These are phyloP conservation scores for Trilocha varians DNA, from an alignment of 2,888 invertebrate genomes.

Conservation along the genomic window DNA sequence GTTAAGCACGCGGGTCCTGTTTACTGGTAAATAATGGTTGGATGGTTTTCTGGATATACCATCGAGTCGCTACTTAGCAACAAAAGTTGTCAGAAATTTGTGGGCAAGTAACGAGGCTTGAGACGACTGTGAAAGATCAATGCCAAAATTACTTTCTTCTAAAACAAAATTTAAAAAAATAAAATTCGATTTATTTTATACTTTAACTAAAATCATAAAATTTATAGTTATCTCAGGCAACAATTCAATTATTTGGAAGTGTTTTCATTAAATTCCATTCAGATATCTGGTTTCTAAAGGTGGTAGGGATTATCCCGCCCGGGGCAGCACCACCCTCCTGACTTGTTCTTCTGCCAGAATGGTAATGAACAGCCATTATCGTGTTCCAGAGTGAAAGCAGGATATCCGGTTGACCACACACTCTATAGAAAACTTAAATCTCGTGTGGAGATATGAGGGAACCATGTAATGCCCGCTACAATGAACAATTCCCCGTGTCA, in stretches of 20 bases:
- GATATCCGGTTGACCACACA: background rate
- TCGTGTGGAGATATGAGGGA: background rate
- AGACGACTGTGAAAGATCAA: background rate
- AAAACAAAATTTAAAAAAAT: background rate
- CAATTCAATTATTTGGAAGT: too few species aligned
- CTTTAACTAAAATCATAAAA: background rate
- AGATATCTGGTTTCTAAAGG: background rate
- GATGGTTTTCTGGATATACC: background rate
- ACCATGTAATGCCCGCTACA: background rate
- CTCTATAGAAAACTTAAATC: background rate
- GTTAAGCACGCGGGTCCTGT: slow-evolving; percentile 5
- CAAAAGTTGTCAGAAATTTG: background rate
- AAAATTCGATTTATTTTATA: too few species aligned
- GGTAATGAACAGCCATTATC: background rate
- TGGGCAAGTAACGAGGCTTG: background rate
- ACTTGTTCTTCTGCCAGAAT: background rate
- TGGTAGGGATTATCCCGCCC: background rate
- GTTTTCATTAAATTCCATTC: background rate
- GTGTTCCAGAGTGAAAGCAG: background rate
- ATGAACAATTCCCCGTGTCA: background rate
- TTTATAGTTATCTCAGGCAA: background rate
- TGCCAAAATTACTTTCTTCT: background rate
- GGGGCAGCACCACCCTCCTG: background rate
- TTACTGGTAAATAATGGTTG: slow-evolving; percentile 2
- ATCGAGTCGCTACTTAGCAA: background rate